These are phyloP conservation scores for Calidris pugnax DNA, from an alignment of 2,113 vertebrate species.

Conservation along the genomic window DNA sequence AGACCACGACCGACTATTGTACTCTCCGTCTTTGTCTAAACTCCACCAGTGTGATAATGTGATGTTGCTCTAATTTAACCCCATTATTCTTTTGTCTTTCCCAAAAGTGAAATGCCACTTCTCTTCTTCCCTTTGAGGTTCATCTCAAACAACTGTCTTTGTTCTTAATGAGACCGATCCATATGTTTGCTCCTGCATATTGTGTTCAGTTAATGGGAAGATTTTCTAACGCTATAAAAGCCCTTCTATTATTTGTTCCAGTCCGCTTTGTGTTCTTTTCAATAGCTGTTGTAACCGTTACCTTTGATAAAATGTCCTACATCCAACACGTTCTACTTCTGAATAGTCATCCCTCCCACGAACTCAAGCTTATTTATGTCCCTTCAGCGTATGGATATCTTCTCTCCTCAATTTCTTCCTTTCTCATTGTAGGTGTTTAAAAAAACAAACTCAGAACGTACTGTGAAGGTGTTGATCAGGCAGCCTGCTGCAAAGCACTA, in stretches of 20 bases:
- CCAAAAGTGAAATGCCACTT: conserved; percentile 58
- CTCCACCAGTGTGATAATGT: conserved; percentile 41
- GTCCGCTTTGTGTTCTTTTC: conserved; percentile 25
- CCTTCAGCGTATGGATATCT: neutral
- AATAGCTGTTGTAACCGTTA: conserved; percentile 21
- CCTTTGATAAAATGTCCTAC: neutral
- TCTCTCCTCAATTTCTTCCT: neutral
- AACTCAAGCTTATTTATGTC: neutral
- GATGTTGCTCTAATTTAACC: conserved; percentile 67
- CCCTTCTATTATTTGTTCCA: neutral
- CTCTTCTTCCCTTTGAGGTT: conserved; percentile 65
- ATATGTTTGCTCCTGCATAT: conserved; percentile 59
- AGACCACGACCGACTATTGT: neutral
- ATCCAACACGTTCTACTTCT: neutral
- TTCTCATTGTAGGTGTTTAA: neutral
- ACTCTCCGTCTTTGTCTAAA: neutral
- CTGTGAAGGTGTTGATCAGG: neutral
- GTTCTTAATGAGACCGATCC: conserved; percentile 69
- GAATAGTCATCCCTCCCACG: neutral
- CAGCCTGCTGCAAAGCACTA: conserved; percentile 16
- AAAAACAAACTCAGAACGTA: neutral
- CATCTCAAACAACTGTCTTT: conserved; percentile 65
- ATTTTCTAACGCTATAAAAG: conserved; percentile 56
- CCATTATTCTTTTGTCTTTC: conserved; percentile 71
- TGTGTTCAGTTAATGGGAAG: conserved; percentile 67